These are phyloP conservation scores for Dicyrtoma fusca DNA, from an alignment of 2,888 invertebrate genomes.

Conservation along the genomic window DNA sequence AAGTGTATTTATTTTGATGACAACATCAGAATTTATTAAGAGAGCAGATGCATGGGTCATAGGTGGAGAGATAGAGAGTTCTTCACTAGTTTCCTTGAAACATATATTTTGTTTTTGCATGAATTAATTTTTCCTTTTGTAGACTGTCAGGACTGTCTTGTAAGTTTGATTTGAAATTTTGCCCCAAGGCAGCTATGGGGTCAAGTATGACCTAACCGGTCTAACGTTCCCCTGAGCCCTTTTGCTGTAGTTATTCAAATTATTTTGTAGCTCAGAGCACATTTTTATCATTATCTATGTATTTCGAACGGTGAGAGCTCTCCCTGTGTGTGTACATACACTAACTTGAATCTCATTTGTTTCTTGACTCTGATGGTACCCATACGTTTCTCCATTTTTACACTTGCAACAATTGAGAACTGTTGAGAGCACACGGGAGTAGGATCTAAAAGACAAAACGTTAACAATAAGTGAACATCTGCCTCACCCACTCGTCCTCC, in stretches of 20 bases:
- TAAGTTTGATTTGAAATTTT: neutral
- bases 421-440: neutral
- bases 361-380: neutral
- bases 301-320: too few species aligned
- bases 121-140: conserved; percentile 1
- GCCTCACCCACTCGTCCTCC: conserved; percentile 24
- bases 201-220: conserved; percentile 47
- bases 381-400: neutral
- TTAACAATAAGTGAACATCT: conserved; percentile 28
- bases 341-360: conserved; percentile 26
- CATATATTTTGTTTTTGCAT: neutral
- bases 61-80: neutral
- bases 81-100: neutral
- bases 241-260: conserved; percentile 31
- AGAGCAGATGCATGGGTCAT: neutral
- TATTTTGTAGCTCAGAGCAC: conserved; percentile 14
- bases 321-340: too few species aligned
- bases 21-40: too few species aligned
- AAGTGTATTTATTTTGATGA: too few species aligned
- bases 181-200: conserved; percentile 16
- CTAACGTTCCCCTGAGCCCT: conserved; percentile 40
- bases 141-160: neutral
- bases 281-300: conserved; percentile 14
- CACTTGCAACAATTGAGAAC: neutral
- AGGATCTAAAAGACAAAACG: conserved; percentile 10